Base-by-base conservation (phyloP, 1,140 invertebrate species). In the Diuraphis noxia region DNA sequence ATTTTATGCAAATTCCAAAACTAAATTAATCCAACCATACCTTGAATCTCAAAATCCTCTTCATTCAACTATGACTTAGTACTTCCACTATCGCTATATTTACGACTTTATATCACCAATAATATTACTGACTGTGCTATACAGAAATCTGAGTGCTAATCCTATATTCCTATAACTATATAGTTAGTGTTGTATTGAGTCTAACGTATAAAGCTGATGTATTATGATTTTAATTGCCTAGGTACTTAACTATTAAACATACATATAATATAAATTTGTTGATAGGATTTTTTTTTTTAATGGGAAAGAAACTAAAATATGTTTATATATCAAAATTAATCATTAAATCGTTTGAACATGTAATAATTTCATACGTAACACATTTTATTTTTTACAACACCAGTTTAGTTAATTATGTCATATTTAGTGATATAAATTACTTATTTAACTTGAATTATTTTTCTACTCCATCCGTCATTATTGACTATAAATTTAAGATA, bases 11-110 rank as follows among this genome's bases (percentile, higher is more conserved):
- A 88, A 88, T 88, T 41, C 36, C 52, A 41, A 56, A 41, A 88
- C 86, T 40, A 40, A 40, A 88, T 88, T 63, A 88, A 88, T 88
- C 36, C 63, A 40, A 88, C 49, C 86, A 30, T 88, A 40, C 30
- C 49, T 63, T 40, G n/a, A 63, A 56, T 63, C 49, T 56, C 23
- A 41, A 56, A n/a, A 88, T 63, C 36, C 86, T 56, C 36, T 88
- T 2, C 38, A 43, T 88, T 88, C 49, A 88, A 88, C 25, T 41
- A 41, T 63, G 46, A 63, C 86, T 56, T 88, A 56, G 52, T 63
- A 43, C 3, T 38, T 38, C 23, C 7, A n/a, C 85, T 88, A 88
- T 41, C 36, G 2, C 10, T 40, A 88, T n/a, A 88, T 88, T 56
- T 63, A 88, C 25, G 36, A 63, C 49, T 10, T 87, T 38, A 72